Evolutionary conservation across 1,140 invertebrate species (phyloP), one percentile per base, ranked within the genome.

Genomic region (Panagrolaimus sp.): DNA sequence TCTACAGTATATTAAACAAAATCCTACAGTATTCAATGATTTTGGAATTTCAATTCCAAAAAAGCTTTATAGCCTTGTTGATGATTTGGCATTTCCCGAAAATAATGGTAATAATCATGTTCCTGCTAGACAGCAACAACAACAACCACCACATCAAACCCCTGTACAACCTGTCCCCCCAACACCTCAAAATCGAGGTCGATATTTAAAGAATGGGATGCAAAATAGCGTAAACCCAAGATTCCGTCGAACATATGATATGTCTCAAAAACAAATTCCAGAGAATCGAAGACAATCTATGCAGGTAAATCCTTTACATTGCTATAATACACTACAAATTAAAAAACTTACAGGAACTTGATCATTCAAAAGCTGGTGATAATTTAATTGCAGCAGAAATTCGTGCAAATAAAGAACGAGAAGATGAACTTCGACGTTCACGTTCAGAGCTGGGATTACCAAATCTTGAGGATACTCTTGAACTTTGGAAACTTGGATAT

Each of bases 381-480:
- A 25, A 20, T n/a, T 13, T 57, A 27, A 57, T 57, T 23, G 51
- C 51, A 11, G 51, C 51, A 11, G 51, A 57, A 27, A 57, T 57
- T 16, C 51, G 51, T 1, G 51, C 51, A 1, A 57, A 25, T 57
- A 20, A 57, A 27, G 51, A 57, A 16, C 51, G 51, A 5, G 51
- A 57, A 25, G 51, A 57, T 13, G 51, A 57, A 20, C 51, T 57
- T 27, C 51, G 51, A 20, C 51, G 51, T 5, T 57, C 51, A 20
- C 51, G n/a, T 1, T 25, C 20, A 20, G 51, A 57, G 20, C 20
- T 57, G 51, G 51, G 51, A 5, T 16, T 57, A 11, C 51, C 51
- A 25, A 57, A 57, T 13, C 27, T 57, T 20, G 51, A 57, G n/a
- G 51, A 57, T 57, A 57, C 51, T 9, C 51, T 57, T 20, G 51